Percentiles rank a stretch among this genome's conserved stretches.
phyloP scores from a whole-genome alignment of 2,113 vertebrate species.

The Etheostoma cragini region DNA sequence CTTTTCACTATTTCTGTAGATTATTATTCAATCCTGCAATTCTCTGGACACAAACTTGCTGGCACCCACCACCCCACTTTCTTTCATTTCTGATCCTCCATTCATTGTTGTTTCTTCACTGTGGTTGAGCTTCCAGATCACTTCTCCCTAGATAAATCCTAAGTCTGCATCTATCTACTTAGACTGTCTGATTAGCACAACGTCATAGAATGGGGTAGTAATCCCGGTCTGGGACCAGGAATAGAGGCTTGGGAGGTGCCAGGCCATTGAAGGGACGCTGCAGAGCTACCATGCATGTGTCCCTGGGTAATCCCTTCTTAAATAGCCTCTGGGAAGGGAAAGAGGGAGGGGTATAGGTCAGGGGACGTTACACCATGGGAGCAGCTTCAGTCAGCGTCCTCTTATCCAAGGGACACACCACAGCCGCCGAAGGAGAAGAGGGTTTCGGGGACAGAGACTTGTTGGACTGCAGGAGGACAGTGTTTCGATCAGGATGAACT shows the following conservation, averaged over 20 bases:
- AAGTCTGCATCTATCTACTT: slow-evolving; percentile 82
- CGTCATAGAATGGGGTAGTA: slow-evolving; percentile 79
- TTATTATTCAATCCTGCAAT: not conserved
- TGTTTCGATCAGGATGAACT: slow-evolving; percentile 86
- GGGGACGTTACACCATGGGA: slow-evolving; percentile 55
- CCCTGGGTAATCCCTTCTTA: slow-evolving; percentile 80
- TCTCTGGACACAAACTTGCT: not conserved
- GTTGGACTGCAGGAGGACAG: slow-evolving; percentile 45
- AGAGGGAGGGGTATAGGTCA: slow-evolving; percentile 42
- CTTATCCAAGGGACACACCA: slow-evolving; percentile 46
- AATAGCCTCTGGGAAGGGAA: slow-evolving; percentile 66
- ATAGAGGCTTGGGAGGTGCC: slow-evolving; percentile 77
- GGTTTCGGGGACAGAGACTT: slow-evolving; percentile 33
- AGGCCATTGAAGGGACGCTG: slow-evolving; percentile 49
- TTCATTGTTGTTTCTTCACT: slow-evolving; percentile 20
- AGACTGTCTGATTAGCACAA: slow-evolving; percentile 80
- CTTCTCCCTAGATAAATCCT: slow-evolving; percentile 79
- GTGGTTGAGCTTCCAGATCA: slow-evolving; percentile 63
- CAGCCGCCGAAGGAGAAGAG: slow-evolving; percentile 44
- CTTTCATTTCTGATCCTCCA: slow-evolving; percentile 52
- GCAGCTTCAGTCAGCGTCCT: slow-evolving; percentile 52
- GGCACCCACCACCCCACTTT: not conserved
- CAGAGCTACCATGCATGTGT: slow-evolving; percentile 61
- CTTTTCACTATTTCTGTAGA: not conserved
- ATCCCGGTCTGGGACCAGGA: slow-evolving; percentile 78